These are phyloP conservation scores for Coregonus clupeaformis DNA, from an alignment of 2,113 vertebrate species.

Conservation along the genomic window DNA sequence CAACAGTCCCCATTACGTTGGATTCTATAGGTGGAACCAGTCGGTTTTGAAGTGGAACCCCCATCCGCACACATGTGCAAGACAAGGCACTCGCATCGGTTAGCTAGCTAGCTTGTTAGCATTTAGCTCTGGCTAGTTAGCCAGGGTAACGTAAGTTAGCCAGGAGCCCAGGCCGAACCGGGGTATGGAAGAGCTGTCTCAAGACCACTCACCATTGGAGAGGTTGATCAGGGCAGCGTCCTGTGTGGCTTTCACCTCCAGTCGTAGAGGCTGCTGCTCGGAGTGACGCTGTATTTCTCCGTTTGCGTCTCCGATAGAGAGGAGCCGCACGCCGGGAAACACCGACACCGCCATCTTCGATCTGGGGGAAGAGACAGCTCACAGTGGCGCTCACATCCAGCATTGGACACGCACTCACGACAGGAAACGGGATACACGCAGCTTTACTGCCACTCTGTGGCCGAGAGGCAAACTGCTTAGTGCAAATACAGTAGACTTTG, in stretches of 20 bases:
- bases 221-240: slow-evolving; percentile 85
- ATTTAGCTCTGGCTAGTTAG: slow-evolving; percentile 35
- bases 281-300: slow-evolving; percentile 94
- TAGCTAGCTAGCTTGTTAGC: not conserved
- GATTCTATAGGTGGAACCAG: no score
- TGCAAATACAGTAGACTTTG: no score
- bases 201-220: slow-evolving; percentile 80
- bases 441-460: slow-evolving; percentile 45
- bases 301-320: slow-evolving; percentile 93
- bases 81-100: not conserved
- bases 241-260: slow-evolving; percentile 85
- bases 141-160: not conserved
- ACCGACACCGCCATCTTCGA: slow-evolving; percentile 88
- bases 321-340: slow-evolving; percentile 91
- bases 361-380: slow-evolving; percentile 67
- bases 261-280: slow-evolving; percentile 87
- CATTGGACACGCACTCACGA: slow-evolving; percentile 35
- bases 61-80: not conserved
- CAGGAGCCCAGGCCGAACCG: slow-evolving; percentile 40
- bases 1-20: no score
- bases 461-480: not conserved
- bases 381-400: slow-evolving; percentile 62
- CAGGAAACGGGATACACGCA: slow-evolving; percentile 7
- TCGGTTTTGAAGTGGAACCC: no score
- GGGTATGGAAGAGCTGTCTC: slow-evolving; percentile 11